Evolutionary conservation across 2,797 vertebrate genomes (phyloP).

Genomic region (Atherinosoma microstoma): DNA sequence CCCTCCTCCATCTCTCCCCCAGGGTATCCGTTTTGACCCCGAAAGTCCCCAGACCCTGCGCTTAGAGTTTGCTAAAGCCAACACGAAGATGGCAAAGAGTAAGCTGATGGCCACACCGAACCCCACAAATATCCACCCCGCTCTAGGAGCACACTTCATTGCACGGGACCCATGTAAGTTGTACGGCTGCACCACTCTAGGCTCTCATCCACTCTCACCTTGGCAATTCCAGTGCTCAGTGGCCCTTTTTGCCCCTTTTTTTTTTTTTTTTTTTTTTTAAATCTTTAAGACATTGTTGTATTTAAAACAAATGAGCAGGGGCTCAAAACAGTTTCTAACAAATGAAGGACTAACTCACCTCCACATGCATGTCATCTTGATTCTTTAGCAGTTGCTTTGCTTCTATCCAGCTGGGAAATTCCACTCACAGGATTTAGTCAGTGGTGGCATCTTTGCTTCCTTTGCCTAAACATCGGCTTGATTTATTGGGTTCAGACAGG

Average conservation of each 20-base stretch:
- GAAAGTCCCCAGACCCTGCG: slow-evolving; percentile 98
- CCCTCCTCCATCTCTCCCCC: slow-evolving; percentile 79
- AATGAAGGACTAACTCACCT: slow-evolving; percentile 82
- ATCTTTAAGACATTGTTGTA: slow-evolving; percentile 29
- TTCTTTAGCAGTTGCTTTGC: slow-evolving; percentile 61
- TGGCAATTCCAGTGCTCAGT: slow-evolving; percentile 51
- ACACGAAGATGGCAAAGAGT: slow-evolving; percentile 99
- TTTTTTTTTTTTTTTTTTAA: not conserved
- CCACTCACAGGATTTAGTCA: slow-evolving; percentile 32
- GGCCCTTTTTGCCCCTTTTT: slow-evolving; percentile 31
- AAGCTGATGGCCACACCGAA: slow-evolving; percentile 99
- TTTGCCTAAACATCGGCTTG: slow-evolving; percentile 48
- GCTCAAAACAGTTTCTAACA: slow-evolving; percentile 46
- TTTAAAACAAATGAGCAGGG: slow-evolving; percentile 23
- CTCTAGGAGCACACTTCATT: slow-evolving; percentile 99
- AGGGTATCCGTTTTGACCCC: slow-evolving; percentile 99
- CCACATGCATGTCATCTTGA: slow-evolving; percentile 82
- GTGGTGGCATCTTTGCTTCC: slow-evolving; percentile 33
- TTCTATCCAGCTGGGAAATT: slow-evolving; percentile 53
- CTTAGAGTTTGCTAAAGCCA: slow-evolving; percentile 99
- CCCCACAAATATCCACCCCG: slow-evolving; percentile 97
- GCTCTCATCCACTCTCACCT: slow-evolving; percentile 79
- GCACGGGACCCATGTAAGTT: slow-evolving; percentile 99
- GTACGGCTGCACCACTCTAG: slow-evolving; percentile 82
- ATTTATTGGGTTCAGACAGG: slow-evolving; percentile 17